Base-by-base conservation (phyloP, 2,113 vertebrate species). In the Muscicapa adusta region DNA sequence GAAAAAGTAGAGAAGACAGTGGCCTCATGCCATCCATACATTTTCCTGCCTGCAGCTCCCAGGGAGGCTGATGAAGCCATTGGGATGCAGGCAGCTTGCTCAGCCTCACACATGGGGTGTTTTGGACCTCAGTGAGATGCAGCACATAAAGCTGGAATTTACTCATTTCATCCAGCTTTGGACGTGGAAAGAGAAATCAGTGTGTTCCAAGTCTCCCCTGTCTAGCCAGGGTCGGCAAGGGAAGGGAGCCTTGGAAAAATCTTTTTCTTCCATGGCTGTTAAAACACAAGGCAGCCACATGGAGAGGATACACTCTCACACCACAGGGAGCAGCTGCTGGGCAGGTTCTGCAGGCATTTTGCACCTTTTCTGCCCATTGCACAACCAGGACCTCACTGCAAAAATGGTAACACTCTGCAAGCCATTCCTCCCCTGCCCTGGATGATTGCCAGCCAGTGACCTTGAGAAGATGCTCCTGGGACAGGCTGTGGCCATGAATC, bases 11-110 rank as follows among this genome's bases (percentile, higher is more conserved):
- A 26, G 33, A 62, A 67, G 26, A 47, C 24, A n/a, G 47, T 13
- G 42, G 58, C n/a, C 62, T 63, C 45, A 9, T 0, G 1, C 33
- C 58, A 54, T 47, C 62, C 2, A 1, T 22, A 3, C 8, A 4
- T 34, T 42, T 19, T 40, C 51, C 38, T 10, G 40, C 7, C 26
- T 4, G 40, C 38, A 54, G 88, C 26, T 71, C 33, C 42, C 12
- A 8, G 8, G 14, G 51, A 74, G 71, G 84, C 36, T 31, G 81
- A 42, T 6, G 47, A 23, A 91, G 56, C 34, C 28, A 9, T 0
- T 6, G 62, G 58, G 74, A n/a, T 11, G 63, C 22, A 71, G 51
- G 50, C 40, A 89, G 70, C 61, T 58, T 6, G 0, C 51, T 56
- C 42, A 85, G 45, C 48, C 16, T 72, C 24, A 28, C 19, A 38